A percentile compares a stretch with the other conserved stretches of the same genome.
These are phyloP conservation scores for Parnassius orleans DNA, from an alignment of 2,888 invertebrate genomes.

Conservation along the genomic window DNA sequence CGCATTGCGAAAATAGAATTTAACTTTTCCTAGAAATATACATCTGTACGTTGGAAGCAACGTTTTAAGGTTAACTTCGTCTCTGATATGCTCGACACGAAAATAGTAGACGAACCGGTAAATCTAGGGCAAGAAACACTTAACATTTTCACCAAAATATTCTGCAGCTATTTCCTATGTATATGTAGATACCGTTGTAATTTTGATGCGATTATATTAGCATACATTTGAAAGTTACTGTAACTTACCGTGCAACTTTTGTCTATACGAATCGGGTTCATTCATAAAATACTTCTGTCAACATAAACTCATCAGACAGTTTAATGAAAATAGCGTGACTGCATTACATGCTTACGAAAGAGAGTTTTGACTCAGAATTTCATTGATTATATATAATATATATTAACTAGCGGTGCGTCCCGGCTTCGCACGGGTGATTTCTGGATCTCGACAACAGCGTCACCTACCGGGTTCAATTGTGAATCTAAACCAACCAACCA, in stretches of 20 bases:
- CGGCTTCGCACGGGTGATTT: no score
- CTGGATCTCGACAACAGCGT: no score
- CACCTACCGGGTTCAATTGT: no score
- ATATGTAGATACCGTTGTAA: slow-evolving; percentile 12
- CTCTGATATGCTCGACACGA: slow-evolving; percentile 61
- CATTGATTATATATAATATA: no score
- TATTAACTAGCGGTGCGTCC: no score
- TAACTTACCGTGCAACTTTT: background rate
- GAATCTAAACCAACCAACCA: no score
- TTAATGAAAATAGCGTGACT: no score
- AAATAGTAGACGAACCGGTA: slow-evolving; percentile 74
- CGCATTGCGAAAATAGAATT: slow-evolving; percentile 56
- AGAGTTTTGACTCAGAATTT: no score
- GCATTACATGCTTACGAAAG: no score
- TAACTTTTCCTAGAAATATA: slow-evolving; percentile 61
- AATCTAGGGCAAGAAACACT: slow-evolving; percentile 69
- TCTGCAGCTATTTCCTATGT: slow-evolving; percentile 28
- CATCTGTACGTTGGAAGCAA: slow-evolving; percentile 44
- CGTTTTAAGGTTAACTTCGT: slow-evolving; percentile 59
- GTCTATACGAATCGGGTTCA: background rate
- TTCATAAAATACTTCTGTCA: no score
- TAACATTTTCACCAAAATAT: slow-evolving; percentile 51
- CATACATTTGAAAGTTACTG: slow-evolving; percentile 5
- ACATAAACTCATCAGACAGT: no score
- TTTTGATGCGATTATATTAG: slow-evolving; percentile 2